Percentiles rank a stretch among this genome's conserved stretches.
These are phyloP conservation scores for Melinaea menophilus DNA, from an alignment of 2,888 invertebrate species.

Conservation along the genomic window DNA sequence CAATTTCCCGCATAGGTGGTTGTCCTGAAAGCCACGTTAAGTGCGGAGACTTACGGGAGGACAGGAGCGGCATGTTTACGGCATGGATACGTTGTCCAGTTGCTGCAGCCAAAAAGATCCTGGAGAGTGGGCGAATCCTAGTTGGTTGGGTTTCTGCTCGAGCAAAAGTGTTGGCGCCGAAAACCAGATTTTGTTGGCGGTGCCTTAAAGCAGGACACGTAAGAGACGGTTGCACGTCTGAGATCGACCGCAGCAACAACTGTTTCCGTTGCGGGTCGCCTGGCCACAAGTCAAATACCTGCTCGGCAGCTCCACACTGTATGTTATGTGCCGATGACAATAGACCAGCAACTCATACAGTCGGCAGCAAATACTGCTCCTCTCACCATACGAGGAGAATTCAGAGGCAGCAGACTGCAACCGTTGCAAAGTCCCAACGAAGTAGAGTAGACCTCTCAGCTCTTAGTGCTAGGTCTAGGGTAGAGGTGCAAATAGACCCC, in stretches of 20 bases:
- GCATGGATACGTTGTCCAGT: no score
- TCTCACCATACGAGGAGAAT: no score
- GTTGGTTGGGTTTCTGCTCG: no score
- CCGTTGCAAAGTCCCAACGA: not conserved
- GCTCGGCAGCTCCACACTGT: constrained; percentile 24
- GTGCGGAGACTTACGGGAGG: no score
- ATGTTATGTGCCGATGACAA: constrained; percentile 4
- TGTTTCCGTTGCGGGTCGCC: constrained; percentile 26
- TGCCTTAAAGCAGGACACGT: constrained; percentile 26
- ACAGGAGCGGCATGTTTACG: no score
- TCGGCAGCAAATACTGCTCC: constrained; percentile 12
- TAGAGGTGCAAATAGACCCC: constrained; percentile 1
- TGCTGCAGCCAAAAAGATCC: no score
- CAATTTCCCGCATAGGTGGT: no score
- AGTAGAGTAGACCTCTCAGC: not conserved
- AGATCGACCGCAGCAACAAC: constrained; percentile 10
- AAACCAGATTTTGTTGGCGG: constrained; percentile 18
- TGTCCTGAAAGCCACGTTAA: no score
- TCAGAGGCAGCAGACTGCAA: not conserved
- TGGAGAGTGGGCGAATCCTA: no score
- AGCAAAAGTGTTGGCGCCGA: no score
- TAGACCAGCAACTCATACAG: no score
- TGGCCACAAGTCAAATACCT: constrained; percentile 23
- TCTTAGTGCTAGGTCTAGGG: not conserved
- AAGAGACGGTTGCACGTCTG: constrained; percentile 14